These are phyloP conservation scores for Zelostemma sp. DNA, from an alignment of 1,140 invertebrate genomes.

Conservation along the genomic window DNA sequence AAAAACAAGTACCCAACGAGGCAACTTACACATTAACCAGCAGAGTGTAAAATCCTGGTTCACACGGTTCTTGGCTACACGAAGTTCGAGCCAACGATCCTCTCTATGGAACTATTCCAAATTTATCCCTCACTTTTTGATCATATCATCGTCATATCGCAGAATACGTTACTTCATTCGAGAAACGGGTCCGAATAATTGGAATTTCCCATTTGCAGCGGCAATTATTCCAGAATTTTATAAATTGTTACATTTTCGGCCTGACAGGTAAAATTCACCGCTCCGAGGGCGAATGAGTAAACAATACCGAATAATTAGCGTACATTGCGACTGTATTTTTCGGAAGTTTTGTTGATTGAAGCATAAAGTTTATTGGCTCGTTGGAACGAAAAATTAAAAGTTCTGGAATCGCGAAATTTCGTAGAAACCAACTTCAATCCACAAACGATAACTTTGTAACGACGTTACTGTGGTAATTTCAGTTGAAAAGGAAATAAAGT, in stretches of 20 bases:
- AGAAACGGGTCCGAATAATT: no score
- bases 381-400: no score
- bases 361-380: no score
- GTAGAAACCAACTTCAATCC: not conserved
- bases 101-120: slow-evolving; percentile 25
- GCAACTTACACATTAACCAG: slow-evolving; percentile 26
- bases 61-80: slow-evolving; percentile 35
- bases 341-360: not conserved
- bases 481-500: not conserved
- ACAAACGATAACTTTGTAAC: not conserved
- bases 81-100: slow-evolving; percentile 24
- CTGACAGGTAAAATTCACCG: not conserved
- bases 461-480: not conserved
- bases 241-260: not conserved
- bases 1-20: slow-evolving; percentile 29
- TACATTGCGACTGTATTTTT: no score
- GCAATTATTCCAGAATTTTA: no score
- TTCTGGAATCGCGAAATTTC: no score
- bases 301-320: not conserved
- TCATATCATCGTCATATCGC: not conserved
- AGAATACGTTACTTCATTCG: not conserved
- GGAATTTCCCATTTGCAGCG: no score
- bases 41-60: slow-evolving; percentile 29
- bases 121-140: slow-evolving; percentile 20
- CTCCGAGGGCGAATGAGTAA: not conserved